These are phyloP conservation scores for Glossosoma conforme DNA, from an alignment of 1,140 invertebrate species.

Conservation along the genomic window DNA sequence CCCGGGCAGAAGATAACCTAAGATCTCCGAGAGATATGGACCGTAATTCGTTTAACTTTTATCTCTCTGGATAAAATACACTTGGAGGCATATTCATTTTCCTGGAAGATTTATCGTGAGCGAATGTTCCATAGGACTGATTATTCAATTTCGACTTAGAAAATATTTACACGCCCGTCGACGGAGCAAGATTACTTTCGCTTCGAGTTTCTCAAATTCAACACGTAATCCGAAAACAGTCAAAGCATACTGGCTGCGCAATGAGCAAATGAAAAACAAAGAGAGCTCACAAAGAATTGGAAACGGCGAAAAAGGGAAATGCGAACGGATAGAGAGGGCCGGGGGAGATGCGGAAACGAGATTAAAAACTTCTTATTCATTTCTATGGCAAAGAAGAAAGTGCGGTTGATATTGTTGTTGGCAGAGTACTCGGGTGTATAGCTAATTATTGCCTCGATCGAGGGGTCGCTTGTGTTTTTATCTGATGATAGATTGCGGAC, in stretches of 20 bases:
- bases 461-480: too few species aligned
- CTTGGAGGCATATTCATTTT: conserved; percentile 21
- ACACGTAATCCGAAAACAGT: conserved; percentile 31
- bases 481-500: too few species aligned
- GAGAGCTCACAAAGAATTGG: conserved; percentile 30
- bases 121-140: conserved; percentile 22
- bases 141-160: conserved; percentile 32
- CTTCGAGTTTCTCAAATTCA: conserved; percentile 32
- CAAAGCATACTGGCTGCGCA: conserved; percentile 28
- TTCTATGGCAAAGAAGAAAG: conserved; percentile 11
- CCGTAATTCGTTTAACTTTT: conserved; percentile 25
- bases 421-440: too few species aligned
- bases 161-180: conserved; percentile 30
- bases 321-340: conserved; percentile 13
- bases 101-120: conserved; percentile 27
- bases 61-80: conserved; percentile 19
- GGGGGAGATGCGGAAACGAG: conserved; percentile 29
- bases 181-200: conserved; percentile 31
- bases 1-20: conserved; percentile 6
- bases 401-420: conserved; percentile 15
- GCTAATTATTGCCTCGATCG: too few species aligned
- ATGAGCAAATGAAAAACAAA: conserved; percentile 31
- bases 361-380: conserved; percentile 31
- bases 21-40: conserved; percentile 14
- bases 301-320: conserved; percentile 30